Evolutionary conservation across 1,140 invertebrate species (phyloP).

Genomic region (Sinella curviseta): DNA sequence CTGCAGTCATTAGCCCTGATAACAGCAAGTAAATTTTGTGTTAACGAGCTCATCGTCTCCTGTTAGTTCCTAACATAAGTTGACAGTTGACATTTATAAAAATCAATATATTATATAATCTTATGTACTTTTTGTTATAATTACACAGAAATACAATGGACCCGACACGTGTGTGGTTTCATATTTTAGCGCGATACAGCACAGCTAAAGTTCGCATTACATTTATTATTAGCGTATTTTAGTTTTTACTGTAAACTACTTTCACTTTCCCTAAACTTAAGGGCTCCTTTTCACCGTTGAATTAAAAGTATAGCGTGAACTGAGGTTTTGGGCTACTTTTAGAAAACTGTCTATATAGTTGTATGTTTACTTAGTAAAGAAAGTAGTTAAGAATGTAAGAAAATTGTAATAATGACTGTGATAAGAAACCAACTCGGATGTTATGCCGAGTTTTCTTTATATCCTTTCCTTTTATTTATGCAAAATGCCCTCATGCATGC

Average conservation of each 20-base stretch:
- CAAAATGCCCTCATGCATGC: no score
- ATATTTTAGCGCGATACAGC: slow-evolving; percentile 9
- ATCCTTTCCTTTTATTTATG: no score
- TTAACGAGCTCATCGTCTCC: slow-evolving; percentile 16
- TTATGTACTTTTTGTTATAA: background rate
- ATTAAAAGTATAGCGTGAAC: no score
- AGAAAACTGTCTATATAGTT: background rate
- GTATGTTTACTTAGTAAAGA: no score
- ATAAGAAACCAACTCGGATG: background rate
- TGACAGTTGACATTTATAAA: background rate
- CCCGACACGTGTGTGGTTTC: slow-evolving; percentile 16
- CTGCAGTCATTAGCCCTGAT: slow-evolving; percentile 22
- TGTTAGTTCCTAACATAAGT: background rate
- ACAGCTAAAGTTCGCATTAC: background rate
- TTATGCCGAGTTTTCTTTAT: no score
- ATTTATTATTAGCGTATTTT: background rate
- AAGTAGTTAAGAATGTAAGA: background rate
- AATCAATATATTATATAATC: background rate
- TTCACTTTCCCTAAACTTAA: no score
- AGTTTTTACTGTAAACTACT: background rate
- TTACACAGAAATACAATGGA: background rate
- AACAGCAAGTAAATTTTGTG: background rate
- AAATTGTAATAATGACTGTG: background rate
- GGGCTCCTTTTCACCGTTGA: no score
- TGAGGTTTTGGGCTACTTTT: background rate